Evolutionary conservation across 1,140 invertebrate genomes (phyloP).

Genomic region (Macrosteles quadrilineatus): DNA sequence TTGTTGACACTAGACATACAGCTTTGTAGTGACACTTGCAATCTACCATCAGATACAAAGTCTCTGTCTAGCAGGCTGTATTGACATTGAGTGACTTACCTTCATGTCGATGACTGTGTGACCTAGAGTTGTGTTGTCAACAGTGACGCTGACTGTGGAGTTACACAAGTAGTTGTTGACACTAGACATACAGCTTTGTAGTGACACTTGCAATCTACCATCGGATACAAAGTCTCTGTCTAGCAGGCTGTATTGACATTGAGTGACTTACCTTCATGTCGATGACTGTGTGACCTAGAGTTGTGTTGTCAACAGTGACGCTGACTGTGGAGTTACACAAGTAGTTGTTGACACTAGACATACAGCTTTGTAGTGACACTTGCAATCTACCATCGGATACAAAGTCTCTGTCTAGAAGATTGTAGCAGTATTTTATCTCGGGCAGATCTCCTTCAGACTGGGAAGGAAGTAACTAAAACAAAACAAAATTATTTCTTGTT

Average conservation of each 20-base stretch:
- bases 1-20: background rate
- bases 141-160: background rate
- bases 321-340: background rate
- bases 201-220: background rate
- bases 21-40: background rate
- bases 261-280: conserved; percentile 17
- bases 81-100: background rate
- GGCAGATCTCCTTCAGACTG: background rate
- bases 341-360: background rate
- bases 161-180: background rate
- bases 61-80: background rate
- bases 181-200: background rate
- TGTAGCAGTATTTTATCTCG: background rate
- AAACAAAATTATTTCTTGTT: background rate
- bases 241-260: background rate
- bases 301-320: background rate
- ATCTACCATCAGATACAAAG: background rate
- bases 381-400: background rate
- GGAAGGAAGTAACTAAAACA: background rate
- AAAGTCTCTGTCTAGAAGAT: background rate
- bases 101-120: background rate
- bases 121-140: background rate
- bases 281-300: background rate
- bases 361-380: background rate
- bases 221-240: background rate